phyloP scores from a whole-genome alignment of 2,113 vertebrate genomes.

The Sula dactylatra region DNA sequence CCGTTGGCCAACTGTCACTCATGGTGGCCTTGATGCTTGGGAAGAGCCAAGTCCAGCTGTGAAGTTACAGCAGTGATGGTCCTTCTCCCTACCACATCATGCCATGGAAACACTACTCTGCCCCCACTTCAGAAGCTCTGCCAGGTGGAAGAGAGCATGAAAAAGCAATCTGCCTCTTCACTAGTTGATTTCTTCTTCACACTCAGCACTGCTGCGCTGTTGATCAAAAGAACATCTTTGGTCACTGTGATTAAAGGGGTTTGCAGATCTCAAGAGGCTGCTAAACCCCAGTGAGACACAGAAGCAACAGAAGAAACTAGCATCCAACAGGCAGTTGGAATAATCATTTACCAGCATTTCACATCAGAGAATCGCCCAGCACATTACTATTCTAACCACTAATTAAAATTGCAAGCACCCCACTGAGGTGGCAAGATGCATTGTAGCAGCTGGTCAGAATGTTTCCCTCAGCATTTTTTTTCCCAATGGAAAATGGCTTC shows the following conservation, averaged over 20 bases:
- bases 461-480: background rate
- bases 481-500: background rate
- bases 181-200: background rate
- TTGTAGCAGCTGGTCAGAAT: background rate
- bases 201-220: background rate
- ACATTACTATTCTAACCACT: background rate
- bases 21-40: background rate
- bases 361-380: background rate
- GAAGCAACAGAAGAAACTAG: background rate
- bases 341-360: background rate
- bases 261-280: background rate
- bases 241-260: background rate
- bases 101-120: background rate
- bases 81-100: background rate
- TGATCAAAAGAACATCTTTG: background rate
- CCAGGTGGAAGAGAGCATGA: background rate
- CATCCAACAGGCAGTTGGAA: background rate
- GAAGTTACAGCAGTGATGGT: background rate
- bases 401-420: background rate
- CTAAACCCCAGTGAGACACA: background rate
- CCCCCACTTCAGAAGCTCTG: background rate
- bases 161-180: background rate
- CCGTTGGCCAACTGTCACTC: background rate
- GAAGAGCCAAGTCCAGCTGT: background rate
- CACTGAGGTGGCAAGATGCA: background rate